A percentile compares a stretch with the other conserved stretches of the same genome.
Evolutionary conservation across 2,113 vertebrate species (phyloP).

Genomic region (Eclectus roratus): DNA sequence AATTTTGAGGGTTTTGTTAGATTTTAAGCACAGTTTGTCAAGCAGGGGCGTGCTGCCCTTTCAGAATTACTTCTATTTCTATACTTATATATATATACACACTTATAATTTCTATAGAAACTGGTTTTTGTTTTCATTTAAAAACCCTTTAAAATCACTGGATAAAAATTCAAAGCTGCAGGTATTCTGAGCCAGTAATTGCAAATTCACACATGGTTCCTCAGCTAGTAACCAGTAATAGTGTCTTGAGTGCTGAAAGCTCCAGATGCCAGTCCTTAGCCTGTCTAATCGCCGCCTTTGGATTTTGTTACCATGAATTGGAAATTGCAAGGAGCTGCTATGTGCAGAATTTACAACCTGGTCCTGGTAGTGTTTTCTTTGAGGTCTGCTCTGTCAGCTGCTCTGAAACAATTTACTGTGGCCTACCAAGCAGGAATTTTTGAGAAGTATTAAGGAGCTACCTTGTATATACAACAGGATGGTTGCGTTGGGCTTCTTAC

Average conservation of each 20-base stretch:
- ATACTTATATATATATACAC: too few relatives aligned
- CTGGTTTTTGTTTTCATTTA: neutral
- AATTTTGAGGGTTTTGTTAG: neutral
- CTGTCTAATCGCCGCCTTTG: neutral
- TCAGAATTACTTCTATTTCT: neutral
- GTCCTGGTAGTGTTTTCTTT: slow-evolving; percentile 5
- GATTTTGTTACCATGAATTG: slow-evolving; percentile 35
- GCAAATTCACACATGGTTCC: neutral
- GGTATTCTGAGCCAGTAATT: neutral
- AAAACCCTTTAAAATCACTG: neutral
- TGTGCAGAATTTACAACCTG: slow-evolving; percentile 44
- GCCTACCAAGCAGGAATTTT: neutral
- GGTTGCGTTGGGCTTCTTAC: neutral
- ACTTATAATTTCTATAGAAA: neutral
- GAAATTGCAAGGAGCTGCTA: slow-evolving; percentile 52
- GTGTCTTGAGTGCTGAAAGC: slow-evolving; percentile 44
- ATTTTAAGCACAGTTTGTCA: neutral
- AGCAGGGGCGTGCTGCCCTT: neutral
- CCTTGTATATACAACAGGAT: accelerated
- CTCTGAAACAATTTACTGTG: slow-evolving; percentile 14
- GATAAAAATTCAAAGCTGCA: neutral
- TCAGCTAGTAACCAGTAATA: neutral
- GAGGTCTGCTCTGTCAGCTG: slow-evolving; percentile 52
- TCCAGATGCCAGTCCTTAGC: neutral
- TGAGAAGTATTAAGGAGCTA: neutral